phyloP scores from a whole-genome alignment of 2,113 vertebrate species.

The Nyctibius bracteatus region DNA sequence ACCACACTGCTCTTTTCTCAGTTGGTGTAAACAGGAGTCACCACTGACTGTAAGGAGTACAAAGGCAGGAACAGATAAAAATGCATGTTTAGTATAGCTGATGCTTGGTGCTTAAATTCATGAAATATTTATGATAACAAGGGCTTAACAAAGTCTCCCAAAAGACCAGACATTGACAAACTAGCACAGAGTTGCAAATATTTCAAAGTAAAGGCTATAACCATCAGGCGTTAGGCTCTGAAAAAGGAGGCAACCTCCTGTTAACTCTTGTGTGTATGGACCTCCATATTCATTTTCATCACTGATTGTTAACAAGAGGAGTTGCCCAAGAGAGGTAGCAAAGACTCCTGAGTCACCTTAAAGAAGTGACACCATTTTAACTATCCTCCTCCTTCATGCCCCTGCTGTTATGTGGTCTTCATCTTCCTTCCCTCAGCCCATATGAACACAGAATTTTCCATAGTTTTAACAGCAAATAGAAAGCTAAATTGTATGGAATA shows the following conservation, averaged over 20 bases:
- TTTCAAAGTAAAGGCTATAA: background rate
- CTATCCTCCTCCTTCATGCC: background rate
- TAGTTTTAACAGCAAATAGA: background rate
- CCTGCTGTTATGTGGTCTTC: background rate
- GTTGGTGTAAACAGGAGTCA: background rate
- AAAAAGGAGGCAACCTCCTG: background rate
- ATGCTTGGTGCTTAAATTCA: background rate
- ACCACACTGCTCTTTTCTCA: background rate
- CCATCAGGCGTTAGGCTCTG: background rate
- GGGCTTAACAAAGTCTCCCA: background rate
- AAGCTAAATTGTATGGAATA: background rate
- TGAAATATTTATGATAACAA: background rate
- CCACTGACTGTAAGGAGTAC: background rate
- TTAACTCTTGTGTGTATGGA: background rate
- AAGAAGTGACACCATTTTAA: background rate
- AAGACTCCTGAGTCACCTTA: background rate
- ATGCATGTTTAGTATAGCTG: background rate
- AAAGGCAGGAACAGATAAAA: background rate
- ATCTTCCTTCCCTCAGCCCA: background rate
- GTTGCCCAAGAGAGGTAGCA: background rate
- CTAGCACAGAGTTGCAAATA: background rate
- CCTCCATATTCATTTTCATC: background rate
- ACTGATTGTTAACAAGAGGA: background rate
- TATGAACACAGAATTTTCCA: background rate
- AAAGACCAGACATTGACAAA: background rate